These are phyloP conservation scores for Clarias gariepinus DNA, from an alignment of 2,113 vertebrate genomes.

Conservation along the genomic window DNA sequence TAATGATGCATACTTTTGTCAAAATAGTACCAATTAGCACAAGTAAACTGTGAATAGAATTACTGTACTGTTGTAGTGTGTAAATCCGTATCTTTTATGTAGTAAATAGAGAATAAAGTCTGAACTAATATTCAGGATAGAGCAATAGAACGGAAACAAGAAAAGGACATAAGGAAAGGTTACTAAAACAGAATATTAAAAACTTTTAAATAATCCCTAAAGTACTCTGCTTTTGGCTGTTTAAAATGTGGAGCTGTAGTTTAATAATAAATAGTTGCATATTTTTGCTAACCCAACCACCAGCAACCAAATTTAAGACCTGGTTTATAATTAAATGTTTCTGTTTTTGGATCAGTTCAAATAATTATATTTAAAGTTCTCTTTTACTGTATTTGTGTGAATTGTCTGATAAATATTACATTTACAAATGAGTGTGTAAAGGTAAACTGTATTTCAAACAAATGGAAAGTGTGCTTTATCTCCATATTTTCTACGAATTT, in stretches of 20 bases:
- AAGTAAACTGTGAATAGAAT: not conserved
- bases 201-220: not conserved
- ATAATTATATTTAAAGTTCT: not conserved
- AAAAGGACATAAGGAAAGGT: not conserved
- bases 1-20: not conserved
- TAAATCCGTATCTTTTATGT: not conserved
- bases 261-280: not conserved
- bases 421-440: not conserved
- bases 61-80: not conserved
- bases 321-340: not conserved
- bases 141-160: not conserved
- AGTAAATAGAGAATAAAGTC: not conserved
- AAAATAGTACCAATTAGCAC: not conserved
- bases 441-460: not conserved
- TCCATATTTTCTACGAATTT: not conserved
- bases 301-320: not conserved
- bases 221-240: not conserved
- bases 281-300: not conserved
- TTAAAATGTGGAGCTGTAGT: not conserved
- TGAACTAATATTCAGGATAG: not conserved
- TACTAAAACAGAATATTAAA: not conserved
- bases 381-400: not conserved
- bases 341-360: not conserved
- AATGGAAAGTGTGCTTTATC: too few relatives aligned
- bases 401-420: not conserved